Base-by-base conservation (phyloP, 2,113 vertebrate species). In the Nicator chloris region DNA sequence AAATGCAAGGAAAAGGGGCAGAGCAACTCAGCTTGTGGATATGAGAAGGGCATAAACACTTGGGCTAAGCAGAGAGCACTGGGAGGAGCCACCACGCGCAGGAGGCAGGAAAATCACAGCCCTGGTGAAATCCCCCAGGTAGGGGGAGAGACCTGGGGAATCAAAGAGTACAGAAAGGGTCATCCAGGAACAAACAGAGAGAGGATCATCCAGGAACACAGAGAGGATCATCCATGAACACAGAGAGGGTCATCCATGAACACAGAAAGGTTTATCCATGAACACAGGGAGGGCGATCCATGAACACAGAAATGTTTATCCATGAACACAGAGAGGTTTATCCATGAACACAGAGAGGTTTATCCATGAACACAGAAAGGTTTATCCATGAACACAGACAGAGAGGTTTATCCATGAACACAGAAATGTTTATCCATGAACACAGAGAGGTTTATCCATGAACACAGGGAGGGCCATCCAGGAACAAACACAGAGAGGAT, bases 1-100 rank as follows among this genome's bases (percentile, higher is more conserved):
- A 88, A 79, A 85, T 3, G 5, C 33, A 44, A 21, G 44, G 57
- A 47, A 61, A 94, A 54, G 56, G 47, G 17, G 56, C 11, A 59
- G n/a, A 40, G 15, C 4, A 35, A 68, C 13, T 47, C 51, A 66
- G 56, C 20, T 27, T 13, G 56, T 0, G 6, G 45, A 18, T 65
- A 23, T 35, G 37, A 30, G 65, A 51, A 45, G 23, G 31, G 23
- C 23, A 63, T 2, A 77, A 65, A 4, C 53, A 28, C 50, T 18
- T 27, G 31, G 54, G 31, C 23, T 33, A 10, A 64, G n/a, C 24
- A 81, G 78, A 81, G 14, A 69, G 17, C 18, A 37, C 22, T 15
- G 7, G 22, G 49, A 39, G 8, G 27, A 87, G 66, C 0, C 3
- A 39, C 18, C 50, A 50, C 5, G 6, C 0, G 0, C 19, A 75